phyloP scores from a whole-genome alignment of 2,113 vertebrate species.

The Macroglossus sobrinus region DNA sequence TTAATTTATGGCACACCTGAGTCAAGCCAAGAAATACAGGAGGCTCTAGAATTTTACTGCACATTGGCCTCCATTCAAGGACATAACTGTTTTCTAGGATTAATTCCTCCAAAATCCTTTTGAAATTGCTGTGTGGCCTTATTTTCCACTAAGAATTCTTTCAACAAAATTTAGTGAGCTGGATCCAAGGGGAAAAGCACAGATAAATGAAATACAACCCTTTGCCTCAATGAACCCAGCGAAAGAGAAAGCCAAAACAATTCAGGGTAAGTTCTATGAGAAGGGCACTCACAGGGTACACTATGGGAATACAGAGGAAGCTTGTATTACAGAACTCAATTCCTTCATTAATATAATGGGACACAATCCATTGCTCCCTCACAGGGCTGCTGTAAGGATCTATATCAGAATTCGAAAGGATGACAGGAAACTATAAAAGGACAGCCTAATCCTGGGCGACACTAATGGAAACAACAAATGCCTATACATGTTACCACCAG shows the following conservation, averaged over 20 bases:
- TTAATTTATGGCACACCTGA: slow-evolving; percentile 8
- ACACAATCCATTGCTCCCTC: neutral
- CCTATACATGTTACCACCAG: neutral
- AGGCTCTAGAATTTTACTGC: neutral
- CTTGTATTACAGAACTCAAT: neutral
- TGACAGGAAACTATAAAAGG: neutral
- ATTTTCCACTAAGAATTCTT: slow-evolving; percentile 49
- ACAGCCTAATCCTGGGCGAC: neutral
- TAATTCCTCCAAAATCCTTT: neutral
- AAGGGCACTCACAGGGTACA: neutral
- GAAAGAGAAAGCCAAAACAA: slow-evolving; percentile 28
- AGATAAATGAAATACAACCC: neutral
- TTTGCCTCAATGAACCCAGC: neutral
- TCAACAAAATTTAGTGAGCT: slow-evolving; percentile 2
- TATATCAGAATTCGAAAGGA: neutral
- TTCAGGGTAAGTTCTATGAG: neutral
- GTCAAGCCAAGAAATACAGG: neutral
- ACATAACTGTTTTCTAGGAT: neutral
- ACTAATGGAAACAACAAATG: neutral
- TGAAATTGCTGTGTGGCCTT: neutral
- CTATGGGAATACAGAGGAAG: neutral
- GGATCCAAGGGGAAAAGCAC: neutral
- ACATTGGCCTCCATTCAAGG: neutral
- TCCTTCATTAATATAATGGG: neutral
- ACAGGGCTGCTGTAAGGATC: neutral